Conservation (phyloP, 2,797 vertebrate genomes). For the Arctocebus calabarensis region DNA sequence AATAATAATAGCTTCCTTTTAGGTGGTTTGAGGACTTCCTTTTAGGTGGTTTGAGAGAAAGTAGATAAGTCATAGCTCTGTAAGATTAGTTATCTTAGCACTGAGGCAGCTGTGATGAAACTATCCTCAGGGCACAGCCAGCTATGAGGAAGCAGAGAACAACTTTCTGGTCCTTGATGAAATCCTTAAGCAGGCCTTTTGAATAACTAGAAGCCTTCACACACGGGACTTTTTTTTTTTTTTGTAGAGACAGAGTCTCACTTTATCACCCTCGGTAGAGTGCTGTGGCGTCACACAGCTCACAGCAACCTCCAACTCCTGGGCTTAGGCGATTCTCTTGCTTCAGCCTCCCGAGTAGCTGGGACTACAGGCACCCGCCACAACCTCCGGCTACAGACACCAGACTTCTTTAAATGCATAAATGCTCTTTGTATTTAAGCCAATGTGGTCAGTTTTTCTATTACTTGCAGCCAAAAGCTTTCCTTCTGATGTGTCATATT, state of each 20-base stretch:
- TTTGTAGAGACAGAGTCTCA: no score
- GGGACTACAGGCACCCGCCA: no score
- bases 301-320: no score
- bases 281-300: no score
- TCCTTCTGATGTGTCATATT: background rate
- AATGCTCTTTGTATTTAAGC: background rate
- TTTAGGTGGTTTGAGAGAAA: background rate
- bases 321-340: no score
- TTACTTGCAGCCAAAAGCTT: background rate
- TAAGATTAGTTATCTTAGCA: background rate
- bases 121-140: background rate
- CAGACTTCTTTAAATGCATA: background rate
- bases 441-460: background rate
- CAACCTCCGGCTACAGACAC: background rate
- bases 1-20: background rate
- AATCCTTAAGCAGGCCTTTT: accelerated
- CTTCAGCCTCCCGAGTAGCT: no score
- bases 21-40: background rate
- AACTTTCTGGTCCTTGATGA: background rate
- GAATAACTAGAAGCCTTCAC: background rate
- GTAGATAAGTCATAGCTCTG: background rate
- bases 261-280: no score
- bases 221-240: background rate
- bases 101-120: background rate
- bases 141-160: background rate